Evolutionary conservation across 2,888 invertebrate species (phyloP), one percentile per base, ranked within the genome.

Genomic region (Idaea aversata): DNA sequence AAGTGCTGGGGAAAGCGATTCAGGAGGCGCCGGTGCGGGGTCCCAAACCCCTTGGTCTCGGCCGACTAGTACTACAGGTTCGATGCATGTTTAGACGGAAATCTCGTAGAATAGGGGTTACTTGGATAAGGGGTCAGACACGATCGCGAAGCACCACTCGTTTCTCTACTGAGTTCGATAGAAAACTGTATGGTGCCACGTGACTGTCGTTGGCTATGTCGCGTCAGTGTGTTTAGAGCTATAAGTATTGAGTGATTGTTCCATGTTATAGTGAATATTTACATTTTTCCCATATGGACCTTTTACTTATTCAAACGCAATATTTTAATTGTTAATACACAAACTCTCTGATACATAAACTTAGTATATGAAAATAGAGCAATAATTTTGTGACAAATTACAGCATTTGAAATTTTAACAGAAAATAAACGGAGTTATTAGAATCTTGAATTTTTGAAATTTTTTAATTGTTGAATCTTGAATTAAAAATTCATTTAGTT

Each of bases 41-140:
- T 78, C 90, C 57, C 88, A 88, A 79, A 74, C 87, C 59, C 82
- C 88, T 63, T 91, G 91, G 91, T 87, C 83, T 58, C 81, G 88
- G 10, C 91, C 90, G 68, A 84, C 88, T 65, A 47, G 47, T 10
- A 89, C 89, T 62, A 81, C 92, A 93, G 93, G 93, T 93, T 91
- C 86, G 91, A 78, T 87, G 89, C 87, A 89, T 90, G 88, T 75
- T 80, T 79, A 80, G 72, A 70, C 71, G 73, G 75, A 73, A 10
- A 34, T 65, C 65, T 59, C 36, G 63, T 61, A 61, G 34, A 36
- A 34, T 47, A 36, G 61, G 47, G 13, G 47, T 47, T 7, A 10
- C 13, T 47, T 1, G 0, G 47, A 47, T 47, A 13, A 13, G 47
- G 47, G 47, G 7, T 47, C 7, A 47, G 47, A 10, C 10, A 47